Evolutionary conservation across 1,140 invertebrate species (phyloP).

Genomic region (Danaus plexippus): DNA sequence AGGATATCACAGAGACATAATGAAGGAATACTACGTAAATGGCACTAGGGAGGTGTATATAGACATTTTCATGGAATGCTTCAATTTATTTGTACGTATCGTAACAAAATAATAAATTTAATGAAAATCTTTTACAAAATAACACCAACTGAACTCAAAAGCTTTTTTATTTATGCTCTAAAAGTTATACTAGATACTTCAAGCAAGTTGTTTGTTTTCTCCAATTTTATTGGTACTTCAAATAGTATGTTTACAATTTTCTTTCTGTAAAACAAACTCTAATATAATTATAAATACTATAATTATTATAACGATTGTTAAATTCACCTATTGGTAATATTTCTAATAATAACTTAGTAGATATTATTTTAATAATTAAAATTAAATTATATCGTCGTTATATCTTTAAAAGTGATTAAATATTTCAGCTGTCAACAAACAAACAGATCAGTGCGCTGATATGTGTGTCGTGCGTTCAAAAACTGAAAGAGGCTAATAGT

Average conservation of each 20-base stretch:
- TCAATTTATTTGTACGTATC: slow-evolving; percentile 51
- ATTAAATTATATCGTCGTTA: background rate
- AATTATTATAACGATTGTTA: too few species aligned
- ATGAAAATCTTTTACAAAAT: background rate
- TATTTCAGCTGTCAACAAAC: slow-evolving; percentile 45
- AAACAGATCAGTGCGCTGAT: slow-evolving; percentile 35
- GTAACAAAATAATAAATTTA: background rate
- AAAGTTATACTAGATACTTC: too few species aligned
- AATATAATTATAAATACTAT: too few species aligned
- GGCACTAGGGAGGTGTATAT: slow-evolving; percentile 43
- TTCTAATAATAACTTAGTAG: background rate
- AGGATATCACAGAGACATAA: slow-evolving; percentile 45
- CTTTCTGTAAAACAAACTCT: too few species aligned
- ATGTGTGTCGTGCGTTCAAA: slow-evolving; percentile 38
- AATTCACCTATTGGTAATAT: background rate
- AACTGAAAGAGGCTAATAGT: slow-evolving; percentile 35
- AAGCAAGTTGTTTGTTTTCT: background rate
- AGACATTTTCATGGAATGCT: slow-evolving; percentile 49
- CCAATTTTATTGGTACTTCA: background rate
- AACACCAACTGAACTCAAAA: background rate
- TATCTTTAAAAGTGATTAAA: slow-evolving; percentile 1
- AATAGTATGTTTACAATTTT: too few species aligned
- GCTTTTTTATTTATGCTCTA: too few species aligned
- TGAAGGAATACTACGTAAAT: slow-evolving; percentile 42
- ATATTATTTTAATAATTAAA: slow-evolving; percentile 3